These are phyloP conservation scores for Dicaeum eximium DNA, from an alignment of 2,113 vertebrate species.

Conservation along the genomic window DNA sequence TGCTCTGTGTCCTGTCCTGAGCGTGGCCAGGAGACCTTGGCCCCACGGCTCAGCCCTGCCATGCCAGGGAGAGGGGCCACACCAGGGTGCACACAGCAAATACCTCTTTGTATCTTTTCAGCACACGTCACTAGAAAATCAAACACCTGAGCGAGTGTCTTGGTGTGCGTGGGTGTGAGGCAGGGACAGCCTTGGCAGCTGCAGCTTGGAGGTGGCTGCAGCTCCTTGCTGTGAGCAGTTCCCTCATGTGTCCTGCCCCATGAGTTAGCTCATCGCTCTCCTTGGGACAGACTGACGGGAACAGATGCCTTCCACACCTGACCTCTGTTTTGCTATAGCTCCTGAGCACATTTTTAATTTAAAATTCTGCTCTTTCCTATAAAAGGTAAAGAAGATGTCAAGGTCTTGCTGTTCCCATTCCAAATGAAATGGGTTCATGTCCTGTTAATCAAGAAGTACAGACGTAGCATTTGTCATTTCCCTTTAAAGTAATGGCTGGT, in stretches of 20 bases:
- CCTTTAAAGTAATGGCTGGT: constrained; percentile 49
- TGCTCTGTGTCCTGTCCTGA: not conserved
- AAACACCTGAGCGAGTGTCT: not conserved
- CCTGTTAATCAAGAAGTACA: constrained; percentile 55
- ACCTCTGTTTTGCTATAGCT: not conserved
- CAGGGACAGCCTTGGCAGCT: not conserved
- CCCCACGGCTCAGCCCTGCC: not conserved
- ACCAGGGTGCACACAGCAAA: accelerated
- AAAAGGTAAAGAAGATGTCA: constrained; percentile 61
- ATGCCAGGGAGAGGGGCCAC: accelerated
- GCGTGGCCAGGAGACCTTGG: accelerated
- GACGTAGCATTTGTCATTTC: constrained; percentile 48
- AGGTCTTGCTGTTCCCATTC: constrained; percentile 54
- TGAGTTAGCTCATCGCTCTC: not conserved
- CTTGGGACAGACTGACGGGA: not conserved
- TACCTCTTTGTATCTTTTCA: not conserved
- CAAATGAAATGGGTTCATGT: constrained; percentile 54
- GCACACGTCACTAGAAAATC: not conserved
- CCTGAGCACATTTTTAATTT: not conserved
- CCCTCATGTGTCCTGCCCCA: not conserved
- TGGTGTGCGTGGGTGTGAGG: accelerated
- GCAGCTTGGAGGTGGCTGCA: accelerated
- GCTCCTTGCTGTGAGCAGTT: not conserved
- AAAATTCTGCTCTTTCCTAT: constrained; percentile 33
- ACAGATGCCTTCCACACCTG: not conserved